A percentile compares a stretch with the other conserved stretches of the same genome.
Evolutionary conservation across 2,888 invertebrate species (phyloP).

Genomic region (Cerceris ruficornis): DNA sequence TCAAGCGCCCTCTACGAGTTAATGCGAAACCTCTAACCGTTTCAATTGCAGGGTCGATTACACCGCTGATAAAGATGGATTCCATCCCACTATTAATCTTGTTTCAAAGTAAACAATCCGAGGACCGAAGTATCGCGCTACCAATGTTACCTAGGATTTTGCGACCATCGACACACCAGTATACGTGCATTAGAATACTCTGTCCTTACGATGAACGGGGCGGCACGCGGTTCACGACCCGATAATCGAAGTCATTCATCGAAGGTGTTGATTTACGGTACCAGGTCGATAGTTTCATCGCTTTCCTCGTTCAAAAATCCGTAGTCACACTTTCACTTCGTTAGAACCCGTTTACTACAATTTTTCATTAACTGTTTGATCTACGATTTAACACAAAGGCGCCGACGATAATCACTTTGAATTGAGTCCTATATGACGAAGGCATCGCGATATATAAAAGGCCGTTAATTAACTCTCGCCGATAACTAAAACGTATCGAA

Average conservation of each 20-base stretch:
- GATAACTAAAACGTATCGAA: neutral
- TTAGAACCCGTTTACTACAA: neutral
- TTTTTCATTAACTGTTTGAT: neutral
- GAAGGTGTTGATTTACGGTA: neutral
- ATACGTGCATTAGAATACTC: conserved; percentile 50
- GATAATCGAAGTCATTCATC: conserved; percentile 2
- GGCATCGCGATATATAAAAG: neutral
- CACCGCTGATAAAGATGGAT: conserved; percentile 79
- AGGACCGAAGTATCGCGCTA: conserved; percentile 33
- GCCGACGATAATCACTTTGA: too few species aligned
- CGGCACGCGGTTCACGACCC: conserved; percentile 45
- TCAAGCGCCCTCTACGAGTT: too few species aligned
- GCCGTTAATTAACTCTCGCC: neutral
- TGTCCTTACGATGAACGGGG: conserved; percentile 19
- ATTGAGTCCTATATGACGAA: neutral
- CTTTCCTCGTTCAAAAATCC: neutral
- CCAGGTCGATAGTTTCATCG: conserved; percentile 12
- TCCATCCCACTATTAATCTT: conserved; percentile 77
- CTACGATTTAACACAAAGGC: too few species aligned
- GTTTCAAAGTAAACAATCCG: conserved; percentile 61
- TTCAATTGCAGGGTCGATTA: conserved; percentile 76
- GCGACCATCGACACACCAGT: conserved; percentile 35
- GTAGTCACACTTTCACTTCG: neutral
- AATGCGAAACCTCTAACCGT: neutral
- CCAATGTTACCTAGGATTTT: conserved; percentile 51